A percentile compares a stretch with the other conserved stretches of the same genome.
phyloP scores from a whole-genome alignment of 2,113 vertebrate genomes.

The Melanerpes formicivorus region DNA sequence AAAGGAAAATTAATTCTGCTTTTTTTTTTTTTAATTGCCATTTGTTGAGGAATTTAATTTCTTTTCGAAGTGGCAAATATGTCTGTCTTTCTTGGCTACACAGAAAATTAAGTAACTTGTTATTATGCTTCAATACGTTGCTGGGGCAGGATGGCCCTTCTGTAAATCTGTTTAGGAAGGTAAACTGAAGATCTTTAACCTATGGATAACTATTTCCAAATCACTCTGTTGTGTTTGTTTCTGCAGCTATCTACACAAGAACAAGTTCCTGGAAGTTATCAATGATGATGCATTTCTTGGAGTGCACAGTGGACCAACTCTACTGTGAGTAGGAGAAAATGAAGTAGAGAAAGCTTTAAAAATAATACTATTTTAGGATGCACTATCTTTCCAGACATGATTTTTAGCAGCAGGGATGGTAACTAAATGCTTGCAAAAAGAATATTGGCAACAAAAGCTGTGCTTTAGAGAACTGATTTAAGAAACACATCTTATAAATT shows the following conservation, averaged over 20 bases:
- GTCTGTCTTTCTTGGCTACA: neutral
- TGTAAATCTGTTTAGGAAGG: neutral
- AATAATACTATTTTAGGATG: neutral
- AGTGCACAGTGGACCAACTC: constrained; percentile 85
- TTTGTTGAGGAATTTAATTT: neutral
- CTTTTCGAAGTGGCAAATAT: neutral
- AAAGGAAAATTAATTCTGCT: neutral
- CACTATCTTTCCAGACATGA: neutral
- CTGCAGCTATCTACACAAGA: constrained; percentile 92
- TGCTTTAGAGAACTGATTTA: neutral
- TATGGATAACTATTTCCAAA: neutral
- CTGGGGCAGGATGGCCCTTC: neutral
- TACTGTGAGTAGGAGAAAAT: constrained; percentile 86
- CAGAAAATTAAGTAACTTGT: neutral
- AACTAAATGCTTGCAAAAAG: neutral
- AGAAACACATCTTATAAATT: neutral
- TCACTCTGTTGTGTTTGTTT: neutral
- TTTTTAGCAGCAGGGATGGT: neutral
- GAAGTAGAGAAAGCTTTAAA: neutral
- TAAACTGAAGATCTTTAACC: neutral
- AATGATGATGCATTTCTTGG: constrained; percentile 89
- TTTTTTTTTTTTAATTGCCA: neutral
- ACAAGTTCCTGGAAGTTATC: constrained; percentile 85
- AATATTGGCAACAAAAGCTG: neutral
- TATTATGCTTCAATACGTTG: neutral